Evolutionary conservation across 2,888 invertebrate genomes (phyloP).

Genomic region (Rotaria socialis): DNA sequence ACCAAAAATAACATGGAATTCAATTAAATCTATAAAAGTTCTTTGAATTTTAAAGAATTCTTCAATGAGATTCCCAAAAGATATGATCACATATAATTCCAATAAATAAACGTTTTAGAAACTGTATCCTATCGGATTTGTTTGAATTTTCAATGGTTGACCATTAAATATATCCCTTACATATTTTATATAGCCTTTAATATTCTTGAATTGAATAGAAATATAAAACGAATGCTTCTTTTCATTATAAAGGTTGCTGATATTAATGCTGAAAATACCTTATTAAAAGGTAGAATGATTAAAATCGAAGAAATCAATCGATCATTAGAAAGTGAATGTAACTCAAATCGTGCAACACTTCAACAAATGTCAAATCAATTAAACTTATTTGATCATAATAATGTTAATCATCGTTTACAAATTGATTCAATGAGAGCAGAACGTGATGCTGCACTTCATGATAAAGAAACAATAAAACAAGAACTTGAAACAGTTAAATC

Average conservation of each 20-base stretch:
- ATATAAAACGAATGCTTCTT: not conserved
- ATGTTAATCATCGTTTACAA: slow-evolving; percentile 33
- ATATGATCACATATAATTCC: too few species aligned
- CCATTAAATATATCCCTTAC: too few species aligned
- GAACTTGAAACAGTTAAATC: slow-evolving; percentile 45
- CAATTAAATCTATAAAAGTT: too few species aligned
- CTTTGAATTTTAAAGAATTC: too few species aligned
- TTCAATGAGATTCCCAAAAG: too few species aligned
- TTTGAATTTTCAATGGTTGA: too few species aligned
- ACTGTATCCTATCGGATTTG: too few species aligned
- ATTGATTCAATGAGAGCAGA: slow-evolving; percentile 44
- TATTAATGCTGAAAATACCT: slow-evolving; percentile 47
- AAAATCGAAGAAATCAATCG: slow-evolving; percentile 54
- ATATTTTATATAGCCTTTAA: too few species aligned
- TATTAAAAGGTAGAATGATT: slow-evolving; percentile 56
- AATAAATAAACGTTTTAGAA: too few species aligned
- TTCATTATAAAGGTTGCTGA: slow-evolving; percentile 27
- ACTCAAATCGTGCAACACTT: slow-evolving; percentile 59
- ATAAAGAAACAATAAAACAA: slow-evolving; percentile 35
- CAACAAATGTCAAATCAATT: slow-evolving; percentile 54
- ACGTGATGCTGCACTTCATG: slow-evolving; percentile 40
- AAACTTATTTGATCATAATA: slow-evolving; percentile 38
- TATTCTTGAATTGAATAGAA: too few species aligned
- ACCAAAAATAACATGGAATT: too few species aligned
- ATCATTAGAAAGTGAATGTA: slow-evolving; percentile 56